Conservation (phyloP, 1,140 invertebrate species). For the Palaemon carinicauda region DNA sequence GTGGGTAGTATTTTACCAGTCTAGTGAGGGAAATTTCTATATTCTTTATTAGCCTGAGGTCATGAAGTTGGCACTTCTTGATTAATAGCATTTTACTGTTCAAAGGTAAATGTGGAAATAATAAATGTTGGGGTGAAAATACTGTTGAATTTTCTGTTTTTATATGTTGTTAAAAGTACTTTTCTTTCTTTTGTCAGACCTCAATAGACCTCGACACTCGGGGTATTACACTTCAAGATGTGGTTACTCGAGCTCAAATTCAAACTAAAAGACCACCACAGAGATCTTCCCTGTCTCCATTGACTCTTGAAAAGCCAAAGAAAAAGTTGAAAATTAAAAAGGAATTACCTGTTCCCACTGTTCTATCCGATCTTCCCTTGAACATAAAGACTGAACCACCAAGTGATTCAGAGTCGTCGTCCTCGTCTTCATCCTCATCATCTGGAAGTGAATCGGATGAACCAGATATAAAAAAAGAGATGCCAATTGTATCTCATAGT, state of each 20-base stretch:
- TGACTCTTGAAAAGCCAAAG: constrained; percentile 32
- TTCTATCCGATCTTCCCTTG: background rate
- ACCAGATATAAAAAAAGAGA: constrained; percentile 38
- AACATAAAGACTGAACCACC: background rate
- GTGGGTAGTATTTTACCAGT: no score
- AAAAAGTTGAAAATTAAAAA: constrained; percentile 58
- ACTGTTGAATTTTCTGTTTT: no score
- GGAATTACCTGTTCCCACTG: constrained; percentile 13
- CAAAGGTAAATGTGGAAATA: no score
- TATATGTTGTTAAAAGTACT: no score
- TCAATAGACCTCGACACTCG: constrained; percentile 65
- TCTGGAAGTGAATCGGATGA: constrained; percentile 38
- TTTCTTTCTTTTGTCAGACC: background rate
- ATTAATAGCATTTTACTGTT: no score
- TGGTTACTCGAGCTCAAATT: constrained; percentile 68
- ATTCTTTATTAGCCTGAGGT: no score
- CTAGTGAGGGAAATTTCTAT: no score
- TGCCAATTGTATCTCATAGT: background rate
- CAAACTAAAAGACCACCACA: constrained; percentile 63
- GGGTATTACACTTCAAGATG: constrained; percentile 70
- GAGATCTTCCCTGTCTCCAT: constrained; percentile 11
- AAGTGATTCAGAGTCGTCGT: constrained; percentile 37
- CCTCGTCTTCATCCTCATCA: constrained; percentile 26
- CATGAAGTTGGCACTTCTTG: no score
- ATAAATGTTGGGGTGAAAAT: no score